phyloP scores from a whole-genome alignment of 2,888 invertebrate species.

The Xiphydria camelus region DNA sequence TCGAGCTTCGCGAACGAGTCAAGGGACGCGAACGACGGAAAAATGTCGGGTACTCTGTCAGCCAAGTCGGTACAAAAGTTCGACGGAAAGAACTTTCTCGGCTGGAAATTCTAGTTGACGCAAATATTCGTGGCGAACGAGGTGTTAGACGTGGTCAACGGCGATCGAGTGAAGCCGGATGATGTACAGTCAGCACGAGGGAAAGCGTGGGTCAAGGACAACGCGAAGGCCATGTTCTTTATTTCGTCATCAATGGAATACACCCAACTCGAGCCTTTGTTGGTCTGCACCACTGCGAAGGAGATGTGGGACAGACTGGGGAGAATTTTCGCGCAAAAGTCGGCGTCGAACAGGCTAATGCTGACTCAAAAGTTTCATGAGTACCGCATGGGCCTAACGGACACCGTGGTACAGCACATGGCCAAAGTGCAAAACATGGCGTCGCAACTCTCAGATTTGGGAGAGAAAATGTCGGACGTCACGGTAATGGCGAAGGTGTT shows the following conservation, averaged over 20 bases:
- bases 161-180: conserved; percentile 7
- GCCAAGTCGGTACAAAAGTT: conserved; percentile 10
- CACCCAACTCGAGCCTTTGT: conserved; percentile 12
- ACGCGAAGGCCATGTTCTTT: conserved; percentile 21
- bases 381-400: conserved; percentile 15
- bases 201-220: conserved; percentile 18
- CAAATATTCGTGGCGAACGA: conserved; percentile 16
- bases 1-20: no score
- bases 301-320: conserved; percentile 29
- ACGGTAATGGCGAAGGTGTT: conserved; percentile 10
- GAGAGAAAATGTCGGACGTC: conserved; percentile 4
- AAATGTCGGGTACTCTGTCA: no score
- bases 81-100: conserved; percentile 14
- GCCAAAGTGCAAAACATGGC: conserved; percentile 32
- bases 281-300: conserved; percentile 24
- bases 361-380: conserved; percentile 10
- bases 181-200: background rate
- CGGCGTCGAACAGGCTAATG: conserved; percentile 12
- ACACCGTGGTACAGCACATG: conserved; percentile 31
- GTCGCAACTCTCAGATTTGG: conserved; percentile 7
- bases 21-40: no score
- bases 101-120: conserved; percentile 21
- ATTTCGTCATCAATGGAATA: conserved; percentile 18
- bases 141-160: conserved; percentile 19
- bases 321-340: conserved; percentile 26